Evolutionary conservation across 2,797 vertebrate species (phyloP).

Genomic region (Petrocephalus sullivani): DNA sequence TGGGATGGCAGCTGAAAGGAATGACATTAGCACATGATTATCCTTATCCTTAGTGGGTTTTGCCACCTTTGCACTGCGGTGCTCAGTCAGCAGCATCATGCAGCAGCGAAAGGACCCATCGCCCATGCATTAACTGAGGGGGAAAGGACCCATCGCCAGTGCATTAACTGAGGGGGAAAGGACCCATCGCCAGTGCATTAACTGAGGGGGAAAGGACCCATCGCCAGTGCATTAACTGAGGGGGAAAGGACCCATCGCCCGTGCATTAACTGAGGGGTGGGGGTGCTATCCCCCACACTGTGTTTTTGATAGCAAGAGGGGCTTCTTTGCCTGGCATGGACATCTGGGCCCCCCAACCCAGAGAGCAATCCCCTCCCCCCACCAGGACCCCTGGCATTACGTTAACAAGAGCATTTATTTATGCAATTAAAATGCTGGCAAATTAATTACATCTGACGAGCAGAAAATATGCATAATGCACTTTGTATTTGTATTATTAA

Average conservation of each 20-base stretch:
- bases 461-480: not conserved
- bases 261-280: not conserved
- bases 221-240: too few species aligned
- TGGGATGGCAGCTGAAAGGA: not conserved
- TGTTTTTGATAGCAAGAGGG: not conserved
- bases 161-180: too few species aligned
- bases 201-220: too few species aligned
- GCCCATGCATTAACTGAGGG: too few species aligned
- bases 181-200: too few species aligned
- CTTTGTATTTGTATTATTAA: not conserved
- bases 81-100: too few species aligned
- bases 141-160: too few species aligned
- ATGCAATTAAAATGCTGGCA: not conserved
- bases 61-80: too few species aligned
- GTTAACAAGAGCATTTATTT: not conserved
- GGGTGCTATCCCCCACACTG: not conserved
- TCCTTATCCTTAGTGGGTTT: not conserved
- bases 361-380: not conserved
- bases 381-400: not conserved
- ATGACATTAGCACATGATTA: not conserved
- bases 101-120: too few species aligned
- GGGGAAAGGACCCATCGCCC: not conserved
- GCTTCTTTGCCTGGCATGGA: constrained; percentile 15
- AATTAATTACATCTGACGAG: not conserved
- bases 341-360: constrained; percentile 41